phyloP scores from a whole-genome alignment of 1,140 invertebrate genomes.

The Drosophila obscura region DNA sequence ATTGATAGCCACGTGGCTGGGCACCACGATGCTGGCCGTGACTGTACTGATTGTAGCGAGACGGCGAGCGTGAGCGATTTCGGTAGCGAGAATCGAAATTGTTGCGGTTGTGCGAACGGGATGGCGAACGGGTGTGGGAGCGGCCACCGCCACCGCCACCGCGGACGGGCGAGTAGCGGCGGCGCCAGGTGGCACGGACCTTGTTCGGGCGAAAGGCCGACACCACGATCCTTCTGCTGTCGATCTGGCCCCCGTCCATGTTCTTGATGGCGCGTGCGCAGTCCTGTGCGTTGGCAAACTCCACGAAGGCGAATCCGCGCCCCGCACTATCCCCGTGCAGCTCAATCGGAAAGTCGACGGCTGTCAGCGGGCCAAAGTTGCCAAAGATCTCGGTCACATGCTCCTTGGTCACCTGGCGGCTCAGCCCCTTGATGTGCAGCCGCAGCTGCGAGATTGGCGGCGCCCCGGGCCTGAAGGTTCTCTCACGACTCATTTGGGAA shows the following conservation, averaged over 20 bases:
- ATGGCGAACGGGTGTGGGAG: too few species aligned
- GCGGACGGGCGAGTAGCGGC: slow-evolving; percentile 37
- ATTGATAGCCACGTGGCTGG: too few species aligned
- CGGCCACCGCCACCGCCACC: not conserved
- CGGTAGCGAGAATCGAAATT: too few species aligned
- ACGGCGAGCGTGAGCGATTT: too few species aligned
- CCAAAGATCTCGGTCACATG: slow-evolving; percentile 60
- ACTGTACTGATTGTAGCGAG: too few species aligned
- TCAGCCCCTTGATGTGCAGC: slow-evolving; percentile 57
- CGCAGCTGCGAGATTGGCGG: slow-evolving; percentile 18
- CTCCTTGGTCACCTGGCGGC: slow-evolving; percentile 52
- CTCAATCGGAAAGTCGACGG: slow-evolving; percentile 58
- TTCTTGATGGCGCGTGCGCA: slow-evolving; percentile 48
- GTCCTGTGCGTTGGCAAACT: slow-evolving; percentile 44
- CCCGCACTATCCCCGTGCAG: slow-evolving; percentile 15
- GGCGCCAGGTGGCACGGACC: too few species aligned
- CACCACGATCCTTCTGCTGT: slow-evolving; percentile 47
- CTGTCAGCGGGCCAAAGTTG: slow-evolving; percentile 46
- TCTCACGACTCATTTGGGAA: too few species aligned
- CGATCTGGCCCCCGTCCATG: slow-evolving; percentile 63
- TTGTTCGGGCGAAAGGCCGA: slow-evolving; percentile 41
- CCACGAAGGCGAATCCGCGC: slow-evolving; percentile 61
- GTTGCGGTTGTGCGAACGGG: too few species aligned
- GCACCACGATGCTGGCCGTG: too few species aligned
- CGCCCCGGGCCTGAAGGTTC: too few species aligned